Conservation (phyloP, 2,888 invertebrate genomes). For the Junonia oenone region DNA sequence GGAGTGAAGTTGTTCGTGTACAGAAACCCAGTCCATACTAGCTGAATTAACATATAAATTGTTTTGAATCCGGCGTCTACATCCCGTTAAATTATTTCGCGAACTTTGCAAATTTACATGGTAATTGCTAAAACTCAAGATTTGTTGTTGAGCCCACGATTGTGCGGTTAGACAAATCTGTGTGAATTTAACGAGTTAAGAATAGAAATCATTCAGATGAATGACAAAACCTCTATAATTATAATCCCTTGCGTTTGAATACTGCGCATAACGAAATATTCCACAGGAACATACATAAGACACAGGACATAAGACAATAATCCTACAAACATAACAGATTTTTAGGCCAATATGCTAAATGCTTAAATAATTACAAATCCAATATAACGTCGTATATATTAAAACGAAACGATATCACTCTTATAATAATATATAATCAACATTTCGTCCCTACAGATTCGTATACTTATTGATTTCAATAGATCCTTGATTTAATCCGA, state of each 20-base stretch:
- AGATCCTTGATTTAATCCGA: constrained; percentile 8
- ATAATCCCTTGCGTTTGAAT: background rate
- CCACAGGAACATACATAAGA: background rate
- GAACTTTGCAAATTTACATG: constrained; percentile 77
- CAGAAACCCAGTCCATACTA: constrained; percentile 61
- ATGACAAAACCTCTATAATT: constrained; percentile 1
- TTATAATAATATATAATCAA: background rate
- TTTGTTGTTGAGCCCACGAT: constrained; percentile 73
- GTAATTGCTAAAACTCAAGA: constrained; percentile 78
- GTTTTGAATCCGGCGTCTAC: constrained; percentile 74
- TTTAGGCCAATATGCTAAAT: background rate
- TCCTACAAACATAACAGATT: background rate
- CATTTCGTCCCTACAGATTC: background rate
- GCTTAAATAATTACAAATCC: background rate
- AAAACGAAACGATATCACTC: background rate
- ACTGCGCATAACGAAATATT: background rate
- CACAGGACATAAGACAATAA: background rate
- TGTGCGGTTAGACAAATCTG: constrained; percentile 66
- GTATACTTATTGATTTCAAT: constrained; percentile 1
- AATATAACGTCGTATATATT: background rate
- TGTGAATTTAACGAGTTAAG: constrained; percentile 58
- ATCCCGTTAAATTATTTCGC: constrained; percentile 75
- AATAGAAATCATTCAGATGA: constrained; percentile 48
- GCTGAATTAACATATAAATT: constrained; percentile 76
- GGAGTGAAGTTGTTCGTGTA: constrained; percentile 38